Evolutionary conservation across 2,888 invertebrate genomes (phyloP).

Genomic region (Agonopterix heracliana): DNA sequence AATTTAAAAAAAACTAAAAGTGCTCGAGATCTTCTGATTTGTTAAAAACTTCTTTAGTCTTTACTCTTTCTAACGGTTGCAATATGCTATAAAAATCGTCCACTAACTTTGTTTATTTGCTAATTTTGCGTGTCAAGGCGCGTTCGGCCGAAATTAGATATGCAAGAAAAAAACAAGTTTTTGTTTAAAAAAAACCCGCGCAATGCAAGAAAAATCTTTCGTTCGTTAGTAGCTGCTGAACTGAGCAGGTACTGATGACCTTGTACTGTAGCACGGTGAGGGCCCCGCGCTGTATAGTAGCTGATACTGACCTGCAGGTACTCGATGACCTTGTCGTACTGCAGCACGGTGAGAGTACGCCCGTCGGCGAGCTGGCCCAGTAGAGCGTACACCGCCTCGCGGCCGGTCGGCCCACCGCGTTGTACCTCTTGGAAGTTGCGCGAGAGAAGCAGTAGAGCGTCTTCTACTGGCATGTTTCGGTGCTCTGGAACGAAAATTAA

Average conservation of each 20-base stretch:
- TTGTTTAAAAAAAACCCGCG: too few relatives aligned
- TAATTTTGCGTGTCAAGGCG: too few relatives aligned
- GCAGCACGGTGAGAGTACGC: constrained; percentile 83
- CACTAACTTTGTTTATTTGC: too few relatives aligned
- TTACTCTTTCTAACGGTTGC: too few relatives aligned
- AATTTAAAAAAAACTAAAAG: too few relatives aligned
- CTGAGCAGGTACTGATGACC: constrained; percentile 82
- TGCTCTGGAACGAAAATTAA: constrained; percentile 79
- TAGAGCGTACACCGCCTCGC: constrained; percentile 81
- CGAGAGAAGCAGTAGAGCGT: constrained; percentile 87
- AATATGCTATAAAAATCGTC: too few relatives aligned
- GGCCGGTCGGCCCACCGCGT: constrained; percentile 69
- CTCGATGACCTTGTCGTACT: constrained; percentile 85
- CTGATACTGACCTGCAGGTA: constrained; percentile 56
- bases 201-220: too few relatives aligned
- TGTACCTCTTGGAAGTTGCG: constrained; percentile 79
- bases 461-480: constrained; percentile 96
- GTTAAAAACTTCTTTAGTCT: too few relatives aligned
- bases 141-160: too few relatives aligned
- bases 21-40: too few relatives aligned
- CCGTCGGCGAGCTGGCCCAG: constrained; percentile 90
- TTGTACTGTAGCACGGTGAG: constrained; percentile 57
- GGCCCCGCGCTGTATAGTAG: constrained; percentile 54
- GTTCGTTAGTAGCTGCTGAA: constrained; percentile 79
- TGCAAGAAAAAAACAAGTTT: too few relatives aligned